Evolutionary conservation across 2,888 invertebrate species (phyloP), one percentile per base, ranked within the genome.

Genomic region (Metallyticus violacea): DNA sequence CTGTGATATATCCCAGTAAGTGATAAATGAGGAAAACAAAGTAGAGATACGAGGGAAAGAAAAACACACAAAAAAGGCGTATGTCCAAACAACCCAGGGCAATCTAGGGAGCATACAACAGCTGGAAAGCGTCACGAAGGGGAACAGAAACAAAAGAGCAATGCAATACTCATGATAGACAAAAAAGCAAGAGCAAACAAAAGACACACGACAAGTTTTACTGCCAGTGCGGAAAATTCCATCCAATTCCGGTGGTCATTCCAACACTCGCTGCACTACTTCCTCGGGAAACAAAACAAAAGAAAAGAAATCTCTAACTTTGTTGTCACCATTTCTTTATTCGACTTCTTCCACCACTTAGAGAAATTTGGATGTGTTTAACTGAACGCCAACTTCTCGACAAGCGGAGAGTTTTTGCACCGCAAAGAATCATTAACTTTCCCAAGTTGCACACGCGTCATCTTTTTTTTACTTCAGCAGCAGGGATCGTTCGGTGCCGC

Each of bases 161-260:
- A 62, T 62, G 40, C 9, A 15, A 62, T 9, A 62, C 40, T 4
- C 7, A 9, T 15, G 22, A 62, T 15, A 62, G 22, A 29, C 3
- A 29, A 29, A 2, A 1, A 62, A 2, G 15, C 15, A 82, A 83
- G 29, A n/a, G 77, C n/a, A 83, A 83, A 83, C 83, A 83, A 83
- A 83, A 83, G 83, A 83, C 77, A 27, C 22, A 26, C 25, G 76
- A 83, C 83, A 83, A 83, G 77, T 83, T 83, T 9, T 62, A 62
- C 83, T 77, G 76, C 77, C 77, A 83, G 26, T 27, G 26, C 22
- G 77, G 83, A 83, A 83, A 77, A 77, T 77, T 83, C 83, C 77
- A 83, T 83, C 83, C n/a, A 83, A 27, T 83, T 83, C 83, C 40
- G 27, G 22, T 29, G 77, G 83, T 27, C 77, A 77, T 76, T n/a